Base-by-base conservation (phyloP, 2,797 vertebrate species). In the Lutjanus campechanus region DNA sequence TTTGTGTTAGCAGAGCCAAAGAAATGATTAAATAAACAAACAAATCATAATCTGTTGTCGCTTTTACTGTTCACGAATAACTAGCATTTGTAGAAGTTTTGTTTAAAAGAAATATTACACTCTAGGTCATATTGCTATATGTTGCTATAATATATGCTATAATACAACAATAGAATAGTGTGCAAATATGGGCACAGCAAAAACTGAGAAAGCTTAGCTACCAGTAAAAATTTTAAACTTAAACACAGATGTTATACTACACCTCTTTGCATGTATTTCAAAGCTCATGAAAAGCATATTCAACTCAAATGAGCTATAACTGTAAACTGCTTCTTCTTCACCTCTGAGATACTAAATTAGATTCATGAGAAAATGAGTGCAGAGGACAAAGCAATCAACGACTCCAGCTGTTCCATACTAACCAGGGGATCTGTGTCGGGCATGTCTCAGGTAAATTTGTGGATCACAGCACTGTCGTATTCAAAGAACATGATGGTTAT, bases 311-410 rank as follows among this genome's bases (percentile, higher is more conserved):
- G 54, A 51, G 58, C 69, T 12, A 29, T 77, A 68, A 71, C 29
- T 58, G 40, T 69, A 55, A 71, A 59, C 61, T 44, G 58, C 76
- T 76, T 56, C 36, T 62, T 56, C 53, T 71, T 69, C 83, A 85
- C 85, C 70, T 72, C 76, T 63, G 44, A 79, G 74, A 85, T 67
- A 56, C 51, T 86, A 81, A 90, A 89, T 88, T 82, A 86, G 70
- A 87, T 91, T 90, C 83, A 85, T 81, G 84, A 86, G 73, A 82
- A 86, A 85, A 85, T 85, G 71, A 88, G 74, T 54, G 13, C 59
- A 62, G 77, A 76, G 73, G 81, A 83, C 78, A 84, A 89, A 90
- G 84, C 83, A 90, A 88, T 92, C 78, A 88, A 83, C 83, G 81
- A 72, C 73, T 70, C 75, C 78, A 86, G 78, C 81, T 87, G 82